phyloP scores from a whole-genome alignment of 1,140 invertebrate species.

The Hesperophylax magnus region DNA sequence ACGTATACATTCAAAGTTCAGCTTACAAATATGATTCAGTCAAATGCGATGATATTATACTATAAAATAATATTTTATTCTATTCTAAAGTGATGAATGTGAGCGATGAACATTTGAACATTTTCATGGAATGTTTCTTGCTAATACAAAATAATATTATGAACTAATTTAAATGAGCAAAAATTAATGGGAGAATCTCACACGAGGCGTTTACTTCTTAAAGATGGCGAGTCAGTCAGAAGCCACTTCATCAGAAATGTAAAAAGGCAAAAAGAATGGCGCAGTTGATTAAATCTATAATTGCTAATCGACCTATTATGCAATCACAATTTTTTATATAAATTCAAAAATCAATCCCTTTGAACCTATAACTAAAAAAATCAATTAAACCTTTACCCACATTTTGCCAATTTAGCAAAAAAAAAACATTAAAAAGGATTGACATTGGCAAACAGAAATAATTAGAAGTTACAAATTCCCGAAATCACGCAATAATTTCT shows the following conservation, averaged over 20 bases:
- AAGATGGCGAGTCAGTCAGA: slow-evolving; percentile 14
- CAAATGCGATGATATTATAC: neutral
- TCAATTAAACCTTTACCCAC: too few species aligned
- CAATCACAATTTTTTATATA: neutral
- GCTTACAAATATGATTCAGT: slow-evolving; percentile 21
- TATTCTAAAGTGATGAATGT: neutral
- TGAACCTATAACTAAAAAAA: too few species aligned
- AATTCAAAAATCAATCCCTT: neutral
- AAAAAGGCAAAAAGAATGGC: slow-evolving; percentile 5
- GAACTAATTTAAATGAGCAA: slow-evolving; percentile 7
- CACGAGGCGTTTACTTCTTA: neutral
- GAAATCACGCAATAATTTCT: too few species aligned
- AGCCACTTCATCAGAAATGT: neutral
- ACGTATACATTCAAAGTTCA: neutral
- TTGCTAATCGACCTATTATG: neutral
- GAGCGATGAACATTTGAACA: slow-evolving; percentile 15
- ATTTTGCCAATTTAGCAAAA: too few species aligned
- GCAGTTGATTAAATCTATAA: neutral
- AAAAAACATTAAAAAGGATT: too few species aligned
- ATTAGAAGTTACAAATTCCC: too few species aligned
- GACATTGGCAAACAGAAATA: too few species aligned
- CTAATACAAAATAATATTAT: neutral
- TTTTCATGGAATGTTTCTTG: neutral
- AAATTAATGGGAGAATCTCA: slow-evolving; percentile 6
- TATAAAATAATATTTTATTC: too few species aligned